These are phyloP conservation scores for Perizoma affinitatum DNA, from an alignment of 2,888 invertebrate genomes.

Conservation along the genomic window DNA sequence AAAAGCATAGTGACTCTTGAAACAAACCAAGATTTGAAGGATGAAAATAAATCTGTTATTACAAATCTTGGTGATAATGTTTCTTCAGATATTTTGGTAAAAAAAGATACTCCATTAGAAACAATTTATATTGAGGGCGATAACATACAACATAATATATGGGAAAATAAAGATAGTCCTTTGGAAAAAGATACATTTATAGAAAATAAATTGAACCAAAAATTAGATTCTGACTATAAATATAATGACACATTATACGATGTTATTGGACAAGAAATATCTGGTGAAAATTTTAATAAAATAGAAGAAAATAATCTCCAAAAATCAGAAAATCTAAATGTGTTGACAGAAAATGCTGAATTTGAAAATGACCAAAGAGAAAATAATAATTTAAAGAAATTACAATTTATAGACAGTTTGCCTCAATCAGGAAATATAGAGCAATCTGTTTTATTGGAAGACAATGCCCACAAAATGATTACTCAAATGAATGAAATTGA, in stretches of 20 bases:
- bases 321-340: too few relatives aligned
- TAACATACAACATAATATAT: constrained; percentile 25
- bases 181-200: constrained; percentile 10
- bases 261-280: background rate
- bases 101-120: constrained; percentile 12
- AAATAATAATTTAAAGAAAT: background rate
- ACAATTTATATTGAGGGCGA: background rate
- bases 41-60: background rate
- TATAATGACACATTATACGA: background rate
- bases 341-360: background rate
- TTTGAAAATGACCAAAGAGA: background rate
- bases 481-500: background rate
- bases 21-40: background rate
- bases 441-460: background rate
- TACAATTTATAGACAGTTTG: background rate
- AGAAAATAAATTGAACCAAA: background rate
- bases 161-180: constrained; percentile 22
- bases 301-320: background rate
- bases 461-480: background rate
- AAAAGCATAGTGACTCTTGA: constrained; percentile 9
- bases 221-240: background rate
- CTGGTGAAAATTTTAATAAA: background rate
- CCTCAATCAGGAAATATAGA: background rate
- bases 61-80: background rate
- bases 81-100: constrained; percentile 3